These are phyloP conservation scores for Phylloscopus collybita DNA, from an alignment of 2,797 vertebrate genomes.

Conservation along the genomic window DNA sequence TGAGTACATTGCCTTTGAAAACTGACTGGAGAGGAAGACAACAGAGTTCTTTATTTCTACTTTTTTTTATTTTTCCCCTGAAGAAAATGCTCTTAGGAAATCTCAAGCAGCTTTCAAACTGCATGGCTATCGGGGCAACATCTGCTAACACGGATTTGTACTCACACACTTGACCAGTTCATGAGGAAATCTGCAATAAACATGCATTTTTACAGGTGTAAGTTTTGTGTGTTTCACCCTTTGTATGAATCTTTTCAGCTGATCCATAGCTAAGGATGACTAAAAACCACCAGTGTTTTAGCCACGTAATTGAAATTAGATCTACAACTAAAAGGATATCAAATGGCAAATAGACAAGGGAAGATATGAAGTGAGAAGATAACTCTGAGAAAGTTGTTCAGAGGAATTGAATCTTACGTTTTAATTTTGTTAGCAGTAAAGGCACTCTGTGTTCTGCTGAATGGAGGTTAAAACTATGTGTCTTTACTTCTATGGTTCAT, in stretches of 20 bases:
- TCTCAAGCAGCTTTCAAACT: neutral
- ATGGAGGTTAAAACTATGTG: neutral
- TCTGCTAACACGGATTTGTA: neutral
- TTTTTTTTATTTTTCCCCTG: neutral
- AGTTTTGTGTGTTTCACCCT: neutral
- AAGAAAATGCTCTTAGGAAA: neutral
- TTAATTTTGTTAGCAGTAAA: neutral
- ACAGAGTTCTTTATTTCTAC: neutral
- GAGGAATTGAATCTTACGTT: neutral
- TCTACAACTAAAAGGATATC: neutral
- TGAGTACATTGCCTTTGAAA: neutral
- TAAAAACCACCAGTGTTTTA: neutral
- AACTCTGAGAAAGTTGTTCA: neutral
- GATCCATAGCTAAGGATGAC: neutral
- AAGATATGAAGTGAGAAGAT: neutral
- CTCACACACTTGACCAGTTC: accelerated
- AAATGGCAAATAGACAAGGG: neutral
- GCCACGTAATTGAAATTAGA: neutral
- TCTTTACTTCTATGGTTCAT: neutral
- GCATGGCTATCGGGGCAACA: neutral
- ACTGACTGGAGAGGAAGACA: neutral
- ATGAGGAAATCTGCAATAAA: neutral
- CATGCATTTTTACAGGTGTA: neutral
- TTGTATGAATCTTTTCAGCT: neutral
- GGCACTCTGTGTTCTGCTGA: neutral